A percentile compares a stretch with the other conserved stretches of the same genome.
These are phyloP conservation scores for Zingel zingel DNA, from an alignment of 2,113 vertebrate species.

Conservation along the genomic window DNA sequence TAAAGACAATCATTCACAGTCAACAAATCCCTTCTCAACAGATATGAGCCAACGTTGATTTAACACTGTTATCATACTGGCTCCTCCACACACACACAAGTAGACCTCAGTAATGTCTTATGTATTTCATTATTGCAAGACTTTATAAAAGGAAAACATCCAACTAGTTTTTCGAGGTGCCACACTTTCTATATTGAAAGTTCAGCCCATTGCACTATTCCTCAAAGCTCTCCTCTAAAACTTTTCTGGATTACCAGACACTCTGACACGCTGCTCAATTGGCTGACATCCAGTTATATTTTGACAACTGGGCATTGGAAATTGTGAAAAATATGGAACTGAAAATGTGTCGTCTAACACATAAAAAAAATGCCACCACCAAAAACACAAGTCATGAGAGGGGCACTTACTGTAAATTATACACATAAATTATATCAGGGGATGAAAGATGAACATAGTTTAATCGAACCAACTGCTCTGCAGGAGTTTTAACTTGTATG, in stretches of 20 bases:
- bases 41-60: not conserved
- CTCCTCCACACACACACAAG: not conserved
- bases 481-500: not conserved
- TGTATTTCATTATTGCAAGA: not conserved
- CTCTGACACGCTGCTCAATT: not conserved
- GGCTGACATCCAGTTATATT: constrained; percentile 58
- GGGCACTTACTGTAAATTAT: constrained; percentile 5
- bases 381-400: not conserved
- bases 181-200: constrained; percentile 52
- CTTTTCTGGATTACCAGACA: constrained; percentile 79
- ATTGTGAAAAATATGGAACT: constrained; percentile 61
- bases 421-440: not conserved
- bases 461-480: not conserved
- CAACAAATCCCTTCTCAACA: not conserved
- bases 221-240: constrained; percentile 69
- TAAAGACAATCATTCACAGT: not conserved
- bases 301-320: constrained; percentile 6
- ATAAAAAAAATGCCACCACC: not conserved
- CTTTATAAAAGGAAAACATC: not conserved
- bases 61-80: not conserved
- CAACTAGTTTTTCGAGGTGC: not conserved
- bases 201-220: constrained; percentile 57
- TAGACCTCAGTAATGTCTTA: not conserved
- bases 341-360: constrained; percentile 38
- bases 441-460: not conserved